Evolutionary conservation across 1,140 invertebrate species (phyloP), one percentile per base, ranked within the genome.

Genomic region (Probaryconus sp.): DNA sequence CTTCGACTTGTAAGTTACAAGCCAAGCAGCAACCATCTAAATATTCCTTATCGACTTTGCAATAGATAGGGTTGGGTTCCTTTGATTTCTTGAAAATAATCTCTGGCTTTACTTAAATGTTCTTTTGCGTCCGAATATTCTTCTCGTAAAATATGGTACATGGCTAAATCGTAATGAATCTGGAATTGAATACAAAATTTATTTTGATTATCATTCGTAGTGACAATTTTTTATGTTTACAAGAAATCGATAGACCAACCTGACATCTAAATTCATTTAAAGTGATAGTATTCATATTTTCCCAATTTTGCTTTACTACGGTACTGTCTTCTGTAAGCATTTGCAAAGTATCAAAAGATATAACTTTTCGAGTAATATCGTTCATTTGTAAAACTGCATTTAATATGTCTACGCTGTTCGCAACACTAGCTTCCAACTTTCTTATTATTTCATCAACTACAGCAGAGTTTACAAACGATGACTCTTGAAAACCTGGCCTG

Each of bases 91-190:
- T 87, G 81, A 37, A 90, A 89, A 76, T 91, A 90, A 55, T 90
- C 87, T 69, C 89, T 89, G 48, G 92, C 92, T 47, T 90, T 87
- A 42, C 87, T 84, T 76, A 94, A 92, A 73, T 93, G 91, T 74
- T 91, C 85, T 47, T 91, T 91, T 1, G 94, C 94, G 61, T 90
- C 82, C 67, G 90, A 83, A 87, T 95, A 94, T 78, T 95, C 91
- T 76, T 94, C 94, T 81, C 92, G 91, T 70, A 94, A 92, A 58
- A 96, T 93, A 82, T 93, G 92, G 86, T 93, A 95, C 21, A 91
- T 91, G 5, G 92, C 93, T 2, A 96, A 86, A 85, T 96, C 95
- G 77, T 92, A 95, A 80, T 93, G 91, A 43, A 96, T 90, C 89
- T 96, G 90, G 67, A 61, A 79, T 40, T 47, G 38, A 50, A 48